Base-by-base conservation (phyloP, 1,140 invertebrate species). In the Antheraea mylitta region DNA sequence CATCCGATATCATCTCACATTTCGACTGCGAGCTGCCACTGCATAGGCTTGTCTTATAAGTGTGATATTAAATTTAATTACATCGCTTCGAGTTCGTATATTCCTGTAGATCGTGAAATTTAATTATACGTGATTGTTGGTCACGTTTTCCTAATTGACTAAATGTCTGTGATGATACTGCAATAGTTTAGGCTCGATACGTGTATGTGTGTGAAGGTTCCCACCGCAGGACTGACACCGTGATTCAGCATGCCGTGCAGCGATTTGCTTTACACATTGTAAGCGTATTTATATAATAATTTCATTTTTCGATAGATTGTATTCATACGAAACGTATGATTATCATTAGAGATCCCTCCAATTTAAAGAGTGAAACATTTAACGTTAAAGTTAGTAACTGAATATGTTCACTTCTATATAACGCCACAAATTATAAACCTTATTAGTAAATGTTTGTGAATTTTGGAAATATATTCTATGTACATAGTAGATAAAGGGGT, bases 101-200 rank as follows among this genome's bases (percentile, higher is more conserved):
- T 78, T 72, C 71, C 75, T 74, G 70, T 77, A 79, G 71, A 82
- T 79, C 70, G 76, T 78, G 76, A 77, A 83, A 69, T 71, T 71
- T 72, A 73, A 82, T 70, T 82, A 80, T 74, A 30, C 83, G 83
- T 85, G 86, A 86, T n/a, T 82, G 70, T 48, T 61, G 76, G 80
- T 89, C 83, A 90, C 85, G 79, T 77, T 86, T 78, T 87, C 80
- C 86, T 89, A 87, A 82, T 86, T 69, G 82, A 86, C 80, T 85
- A 83, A 61, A 84, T 86, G 81, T 89, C 88, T 90, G 88, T 90
- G 88, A 90, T 90, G 82, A 83, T 84, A 80, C 85, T 76, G 74
- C 79, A 79, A 81, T 81, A 76, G 80, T 80, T 83, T 69, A 79
- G 79, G 75, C 81, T 78, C 78, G 76, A 68, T 76, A 72, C 81